Percentiles rank a stretch among this genome's conserved stretches.
These are phyloP conservation scores for Coregonus suidteri DNA, from an alignment of 2,797 vertebrate genomes.

Conservation along the genomic window DNA sequence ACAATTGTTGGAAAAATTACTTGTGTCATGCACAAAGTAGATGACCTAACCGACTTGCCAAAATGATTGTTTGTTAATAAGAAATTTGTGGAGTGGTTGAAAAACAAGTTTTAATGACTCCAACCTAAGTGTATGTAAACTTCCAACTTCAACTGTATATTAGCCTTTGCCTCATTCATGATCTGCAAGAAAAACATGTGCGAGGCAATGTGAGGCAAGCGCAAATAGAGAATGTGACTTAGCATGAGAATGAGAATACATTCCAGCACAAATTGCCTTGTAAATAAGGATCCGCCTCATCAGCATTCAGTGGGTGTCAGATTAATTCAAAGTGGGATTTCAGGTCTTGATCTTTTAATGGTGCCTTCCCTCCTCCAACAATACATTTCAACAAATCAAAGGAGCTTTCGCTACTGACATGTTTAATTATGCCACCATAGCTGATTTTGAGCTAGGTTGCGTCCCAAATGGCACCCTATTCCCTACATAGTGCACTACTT, in stretches of 20 bases:
- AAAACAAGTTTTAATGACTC: too few species aligned
- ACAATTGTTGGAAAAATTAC: too few species aligned
- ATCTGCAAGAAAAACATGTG: too few species aligned
- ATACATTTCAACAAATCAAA: not conserved
- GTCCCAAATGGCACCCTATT: not conserved
- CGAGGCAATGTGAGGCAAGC: too few species aligned
- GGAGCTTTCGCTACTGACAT: not conserved
- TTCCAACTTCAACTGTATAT: too few species aligned
- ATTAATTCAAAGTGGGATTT: not conserved
- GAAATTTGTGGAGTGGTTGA: too few species aligned
- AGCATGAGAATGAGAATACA: not conserved
- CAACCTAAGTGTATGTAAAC: too few species aligned
- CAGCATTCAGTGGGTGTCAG: not conserved
- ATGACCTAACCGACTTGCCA: too few species aligned
- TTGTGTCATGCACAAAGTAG: too few species aligned
- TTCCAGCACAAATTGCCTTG: not conserved
- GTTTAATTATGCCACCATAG: not conserved
- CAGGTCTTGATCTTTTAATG: not conserved
- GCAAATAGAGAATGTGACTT: too few species aligned
- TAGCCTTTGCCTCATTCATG: too few species aligned
- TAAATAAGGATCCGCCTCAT: not conserved
- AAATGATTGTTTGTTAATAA: too few species aligned
- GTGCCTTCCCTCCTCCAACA: not conserved
- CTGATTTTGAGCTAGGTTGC: not conserved
- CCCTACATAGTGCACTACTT: not conserved